Conservation (phyloP, 2,888 invertebrate species). For the Tetropium fuscum region DNA sequence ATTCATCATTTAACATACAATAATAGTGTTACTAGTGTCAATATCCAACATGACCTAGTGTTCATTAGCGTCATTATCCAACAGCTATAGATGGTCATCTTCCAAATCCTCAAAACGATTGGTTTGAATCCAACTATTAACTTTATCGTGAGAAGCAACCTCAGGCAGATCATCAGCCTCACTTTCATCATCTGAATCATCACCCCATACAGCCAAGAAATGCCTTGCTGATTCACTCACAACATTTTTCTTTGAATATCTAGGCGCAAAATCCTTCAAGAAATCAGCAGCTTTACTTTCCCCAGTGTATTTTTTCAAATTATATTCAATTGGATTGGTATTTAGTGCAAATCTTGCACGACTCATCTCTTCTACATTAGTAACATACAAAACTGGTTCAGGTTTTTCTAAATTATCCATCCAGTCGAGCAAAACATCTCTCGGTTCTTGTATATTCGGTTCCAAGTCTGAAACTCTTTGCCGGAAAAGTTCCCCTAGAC, state of each 20-base stretch:
- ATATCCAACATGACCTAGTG: too few relatives aligned
- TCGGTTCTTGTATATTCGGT: constrained; percentile 22
- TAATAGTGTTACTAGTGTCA: too few relatives aligned
- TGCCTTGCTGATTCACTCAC: constrained; percentile 44
- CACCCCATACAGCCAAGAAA: constrained; percentile 50
- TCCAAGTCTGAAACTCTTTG: constrained; percentile 39
- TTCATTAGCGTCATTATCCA: too few relatives aligned
- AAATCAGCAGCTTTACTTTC: constrained; percentile 33
- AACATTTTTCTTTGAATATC: constrained; percentile 41
- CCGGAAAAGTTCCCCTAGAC: constrained; percentile 48
- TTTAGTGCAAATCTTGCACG: constrained; percentile 37
- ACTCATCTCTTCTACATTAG: constrained; percentile 41
- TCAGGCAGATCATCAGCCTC: constrained; percentile 40
- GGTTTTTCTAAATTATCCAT: constrained; percentile 33
- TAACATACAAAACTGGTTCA: constrained; percentile 34
- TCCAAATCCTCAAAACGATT: constrained; percentile 38
- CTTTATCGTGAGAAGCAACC: constrained; percentile 48
- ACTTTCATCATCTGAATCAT: constrained; percentile 37
- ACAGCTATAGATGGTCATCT: not conserved
- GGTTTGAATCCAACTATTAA: constrained; percentile 49
- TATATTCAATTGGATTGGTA: constrained; percentile 18
- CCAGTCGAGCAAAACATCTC: constrained; percentile 41
- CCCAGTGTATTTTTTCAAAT: constrained; percentile 22
- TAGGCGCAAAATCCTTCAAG: constrained; percentile 33
- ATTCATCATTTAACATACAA: too few relatives aligned